Percentiles rank a stretch among this genome's conserved stretches.
These are phyloP conservation scores for Brachystomella parvula DNA, from an alignment of 1,140 invertebrate species.

Conservation along the genomic window DNA sequence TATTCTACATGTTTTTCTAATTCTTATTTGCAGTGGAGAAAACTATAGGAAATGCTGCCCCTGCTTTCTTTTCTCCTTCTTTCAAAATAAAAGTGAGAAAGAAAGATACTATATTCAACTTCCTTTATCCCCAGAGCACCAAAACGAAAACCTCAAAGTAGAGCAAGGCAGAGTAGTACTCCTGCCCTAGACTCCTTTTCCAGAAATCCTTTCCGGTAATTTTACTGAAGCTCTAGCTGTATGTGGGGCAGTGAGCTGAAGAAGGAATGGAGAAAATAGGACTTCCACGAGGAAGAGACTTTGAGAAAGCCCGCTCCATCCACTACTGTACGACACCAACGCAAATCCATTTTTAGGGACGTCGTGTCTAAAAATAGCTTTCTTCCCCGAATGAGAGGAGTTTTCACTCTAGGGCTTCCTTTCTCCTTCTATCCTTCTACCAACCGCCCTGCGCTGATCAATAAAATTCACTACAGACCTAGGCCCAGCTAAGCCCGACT, in stretches of 20 bases:
- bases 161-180: no score
- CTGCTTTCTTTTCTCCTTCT: no score
- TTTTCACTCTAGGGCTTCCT: conserved; percentile 5
- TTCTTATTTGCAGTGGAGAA: no score
- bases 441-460: conserved; percentile 36
- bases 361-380: conserved; percentile 36
- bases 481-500: background rate
- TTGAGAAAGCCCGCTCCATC: background rate
- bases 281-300: background rate
- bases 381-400: conserved; percentile 8
- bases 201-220: background rate
- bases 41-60: no score
- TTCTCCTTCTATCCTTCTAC: conserved; percentile 14
- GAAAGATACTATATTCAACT: no score
- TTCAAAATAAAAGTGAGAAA: no score
- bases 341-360: conserved; percentile 38
- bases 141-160: no score
- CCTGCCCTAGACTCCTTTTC: background rate
- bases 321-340: conserved; percentile 21
- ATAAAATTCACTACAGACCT: conserved; percentile 23
- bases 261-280: conserved; percentile 15
- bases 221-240: background rate
- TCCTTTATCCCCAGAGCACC: no score
- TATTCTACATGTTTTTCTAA: no score
- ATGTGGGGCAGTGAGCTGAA: background rate